A percentile compares a stretch with the other conserved stretches of the same genome.
Conservation (phyloP, 1,140 invertebrate species). For the Drosophila insularis region DNA sequence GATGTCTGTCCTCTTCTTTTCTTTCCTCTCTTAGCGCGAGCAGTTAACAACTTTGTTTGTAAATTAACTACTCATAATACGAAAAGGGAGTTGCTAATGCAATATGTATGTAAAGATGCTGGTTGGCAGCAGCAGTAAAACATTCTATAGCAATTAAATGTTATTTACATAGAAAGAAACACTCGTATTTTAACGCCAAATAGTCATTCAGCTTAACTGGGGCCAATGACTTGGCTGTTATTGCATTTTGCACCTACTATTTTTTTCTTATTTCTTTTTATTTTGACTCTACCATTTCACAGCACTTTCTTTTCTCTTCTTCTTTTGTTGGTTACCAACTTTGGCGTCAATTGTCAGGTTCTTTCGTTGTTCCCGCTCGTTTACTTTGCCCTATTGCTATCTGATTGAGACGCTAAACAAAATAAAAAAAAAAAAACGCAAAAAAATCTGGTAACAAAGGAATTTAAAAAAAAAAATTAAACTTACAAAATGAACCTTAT, state of each 20-base stretch:
- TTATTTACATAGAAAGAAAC: conserved; percentile 51
- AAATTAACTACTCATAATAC: conserved; percentile 81
- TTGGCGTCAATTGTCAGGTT: conserved; percentile 79
- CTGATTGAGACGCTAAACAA: conserved; percentile 74
- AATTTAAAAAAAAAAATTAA: neutral
- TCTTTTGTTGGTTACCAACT: conserved; percentile 53
- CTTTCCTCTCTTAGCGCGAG: neutral
- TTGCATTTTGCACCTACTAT: conserved; percentile 73
- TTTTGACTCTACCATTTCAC: conserved; percentile 49
- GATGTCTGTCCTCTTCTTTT: neutral
- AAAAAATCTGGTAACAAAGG: conserved; percentile 11
- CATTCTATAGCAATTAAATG: conserved; percentile 75
- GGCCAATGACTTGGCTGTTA: conserved; percentile 75
- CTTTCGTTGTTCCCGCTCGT: conserved; percentile 43
- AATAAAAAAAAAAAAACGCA: conserved; percentile 17
- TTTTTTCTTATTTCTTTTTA: conserved; percentile 14
- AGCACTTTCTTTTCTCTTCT: conserved; percentile 49
- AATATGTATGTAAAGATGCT: conserved; percentile 11
- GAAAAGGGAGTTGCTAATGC: conserved; percentile 7
- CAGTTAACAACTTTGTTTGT: conserved; percentile 77
- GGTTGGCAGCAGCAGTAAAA: conserved; percentile 32
- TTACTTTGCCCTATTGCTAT: conserved; percentile 53
- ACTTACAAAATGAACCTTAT: neutral
- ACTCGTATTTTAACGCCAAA: neutral
- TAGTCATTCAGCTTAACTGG: conserved; percentile 10